Conservation (phyloP, 2,888 invertebrate genomes). For the Cantharis flavilabris region DNA sequence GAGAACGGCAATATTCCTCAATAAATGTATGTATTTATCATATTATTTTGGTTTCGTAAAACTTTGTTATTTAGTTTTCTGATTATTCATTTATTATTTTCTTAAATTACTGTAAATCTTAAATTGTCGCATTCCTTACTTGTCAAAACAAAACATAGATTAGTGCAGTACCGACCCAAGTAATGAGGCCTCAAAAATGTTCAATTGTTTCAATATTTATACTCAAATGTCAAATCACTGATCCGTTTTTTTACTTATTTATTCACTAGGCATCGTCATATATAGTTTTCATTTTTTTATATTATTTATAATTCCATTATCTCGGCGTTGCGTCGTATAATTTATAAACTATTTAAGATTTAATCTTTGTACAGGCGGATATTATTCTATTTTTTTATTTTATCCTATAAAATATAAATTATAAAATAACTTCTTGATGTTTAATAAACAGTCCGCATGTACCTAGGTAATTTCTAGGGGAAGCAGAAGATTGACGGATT, state of each 20-base stretch:
- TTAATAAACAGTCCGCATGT: too few relatives aligned
- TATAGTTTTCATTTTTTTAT: background rate
- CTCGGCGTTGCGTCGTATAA: background rate
- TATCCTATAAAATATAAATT: too few relatives aligned
- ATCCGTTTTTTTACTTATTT: background rate
- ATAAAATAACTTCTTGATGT: too few relatives aligned
- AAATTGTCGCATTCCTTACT: background rate
- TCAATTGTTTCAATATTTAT: too few relatives aligned
- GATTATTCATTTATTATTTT: background rate
- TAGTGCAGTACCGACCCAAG: background rate
- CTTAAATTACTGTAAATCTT: background rate
- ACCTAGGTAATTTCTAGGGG: too few relatives aligned
- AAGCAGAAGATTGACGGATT: background rate
- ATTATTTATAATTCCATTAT: background rate
- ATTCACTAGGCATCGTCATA: background rate
- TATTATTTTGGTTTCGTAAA: too few relatives aligned
- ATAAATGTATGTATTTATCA: conserved; percentile 7
- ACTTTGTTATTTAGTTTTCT: too few relatives aligned
- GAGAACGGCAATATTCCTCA: conserved; percentile 1
- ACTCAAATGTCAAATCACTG: background rate
- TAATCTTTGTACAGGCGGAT: background rate
- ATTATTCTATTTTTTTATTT: background rate
- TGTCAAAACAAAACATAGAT: background rate
- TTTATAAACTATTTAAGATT: background rate
- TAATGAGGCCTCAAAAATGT: background rate